Conservation (phyloP, 23 tunicate genomes). For the Ascidia mentula region DNA sequence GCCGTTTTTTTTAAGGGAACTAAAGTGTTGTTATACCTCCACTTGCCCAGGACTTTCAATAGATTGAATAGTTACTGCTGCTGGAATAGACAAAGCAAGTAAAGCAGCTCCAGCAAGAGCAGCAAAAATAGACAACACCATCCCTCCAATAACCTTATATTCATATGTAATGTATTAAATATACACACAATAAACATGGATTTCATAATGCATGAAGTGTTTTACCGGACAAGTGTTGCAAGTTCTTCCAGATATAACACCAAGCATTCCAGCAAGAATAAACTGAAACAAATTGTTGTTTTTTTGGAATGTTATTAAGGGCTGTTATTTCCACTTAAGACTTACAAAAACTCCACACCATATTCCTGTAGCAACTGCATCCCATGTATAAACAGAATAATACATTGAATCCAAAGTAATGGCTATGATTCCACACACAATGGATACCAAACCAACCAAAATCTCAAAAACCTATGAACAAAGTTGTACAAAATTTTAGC, state of each 20-base stretch:
- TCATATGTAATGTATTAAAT: not conserved
- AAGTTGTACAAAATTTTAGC: not conserved
- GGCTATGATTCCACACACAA: not conserved
- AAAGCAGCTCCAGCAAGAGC: not conserved
- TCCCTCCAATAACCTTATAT: not conserved
- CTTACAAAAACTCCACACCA: slow-evolving; percentile 9
- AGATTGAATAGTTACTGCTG: not conserved
- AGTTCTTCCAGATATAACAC: not conserved
- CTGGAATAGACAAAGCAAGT: not conserved
- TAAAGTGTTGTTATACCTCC: no score
- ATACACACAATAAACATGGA: not conserved
- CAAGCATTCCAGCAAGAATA: not conserved
- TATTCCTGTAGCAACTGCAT: not conserved
- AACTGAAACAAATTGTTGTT: not conserved
- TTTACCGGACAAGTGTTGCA: not conserved
- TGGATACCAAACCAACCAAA: not conserved
- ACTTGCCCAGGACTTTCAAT: no score
- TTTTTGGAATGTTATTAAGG: not conserved
- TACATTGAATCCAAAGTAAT: not conserved
- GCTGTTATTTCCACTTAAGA: not conserved
- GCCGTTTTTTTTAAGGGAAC: no score
- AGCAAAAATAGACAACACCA: not conserved
- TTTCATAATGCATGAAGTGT: no score
- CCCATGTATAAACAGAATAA: not conserved
- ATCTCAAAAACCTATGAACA: not conserved